These are phyloP conservation scores for Rhabdomys pumilio DNA, from an alignment of 2,797 vertebrate genomes.

Conservation along the genomic window DNA sequence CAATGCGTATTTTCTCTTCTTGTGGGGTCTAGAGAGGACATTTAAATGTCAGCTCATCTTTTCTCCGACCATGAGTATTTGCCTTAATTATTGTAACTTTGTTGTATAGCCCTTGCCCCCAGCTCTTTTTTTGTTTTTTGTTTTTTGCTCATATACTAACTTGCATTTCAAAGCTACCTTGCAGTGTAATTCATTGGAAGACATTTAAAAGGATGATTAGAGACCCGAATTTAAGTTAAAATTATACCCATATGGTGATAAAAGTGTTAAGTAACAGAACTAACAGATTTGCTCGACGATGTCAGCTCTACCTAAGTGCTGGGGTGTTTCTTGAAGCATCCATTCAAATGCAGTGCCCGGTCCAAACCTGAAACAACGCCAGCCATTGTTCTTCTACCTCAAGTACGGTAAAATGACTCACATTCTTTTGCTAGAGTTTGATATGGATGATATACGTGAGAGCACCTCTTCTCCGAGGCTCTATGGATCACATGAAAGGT, in stretches of 20 bases:
- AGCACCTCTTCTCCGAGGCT: not conserved
- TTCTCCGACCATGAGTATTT: constrained; percentile 24
- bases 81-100: constrained; percentile 14
- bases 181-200: constrained; percentile 34
- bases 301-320: not conserved
- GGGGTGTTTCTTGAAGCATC: not conserved
- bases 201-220: constrained; percentile 56
- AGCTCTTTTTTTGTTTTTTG: not conserved
- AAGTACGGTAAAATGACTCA: not conserved
- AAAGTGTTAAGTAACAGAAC: not conserved
- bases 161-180: constrained; percentile 52
- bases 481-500: not conserved
- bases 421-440: not conserved
- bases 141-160: constrained; percentile 4
- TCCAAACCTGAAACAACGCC: not conserved
- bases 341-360: not conserved
- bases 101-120: not conserved
- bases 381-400: not conserved
- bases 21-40: constrained; percentile 37
- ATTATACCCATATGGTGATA: constrained; percentile 1
- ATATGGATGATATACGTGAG: not conserved
- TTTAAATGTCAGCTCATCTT: constrained; percentile 16
- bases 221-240: constrained; percentile 63
- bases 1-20: constrained; percentile 15
- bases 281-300: not conserved